Evolutionary conservation across 2,113 vertebrate genomes (phyloP), one percentile per base, ranked within the genome.

Genomic region (Riparia riparia): DNA sequence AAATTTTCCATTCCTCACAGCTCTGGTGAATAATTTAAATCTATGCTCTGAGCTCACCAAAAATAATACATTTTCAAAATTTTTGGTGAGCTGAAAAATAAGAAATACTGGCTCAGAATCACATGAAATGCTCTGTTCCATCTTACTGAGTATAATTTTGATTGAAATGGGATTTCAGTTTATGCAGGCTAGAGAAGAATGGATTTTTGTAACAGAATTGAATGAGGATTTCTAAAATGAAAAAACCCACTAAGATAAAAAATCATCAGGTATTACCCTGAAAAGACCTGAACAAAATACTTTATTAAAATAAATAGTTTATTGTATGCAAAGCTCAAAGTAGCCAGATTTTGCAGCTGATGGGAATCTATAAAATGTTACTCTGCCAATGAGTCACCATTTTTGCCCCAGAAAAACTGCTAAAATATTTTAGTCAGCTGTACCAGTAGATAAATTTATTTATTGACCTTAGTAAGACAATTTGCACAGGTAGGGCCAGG

Each of bases 1-100:
- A 49, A 39, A 82, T 94, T 94, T 96, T 90, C 92, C 94, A 86
- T 90, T 95, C 80, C 91, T 73, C 3, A 0, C 42, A 83, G 89
- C 80, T 92, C 94, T 95, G 94, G 91, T 89, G 91, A 90, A 92
- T 89, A 95, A 95, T 90, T 96, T 81, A 93, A 95, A 93, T 70
- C 69, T 49, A 58, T 17, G 41, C 72, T 83, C 49, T 22, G 56
- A 90, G 79, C 77, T 90, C 82, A 91, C 72, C 15, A 94, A 90
- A 95, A 95, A 85, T 21, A 92, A 93, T 70, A 90, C 17, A 73
- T 95, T 90, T 88, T 86, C 64, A 70, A 85, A 58, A 56, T 54
- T 92, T 95, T 61, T 95, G 60, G 64, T 97, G 90, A 90, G 90
- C 41, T 90, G 41, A 77, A 80, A 86, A 90, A 49, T 37, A 72